Evolutionary conservation across 1,140 invertebrate genomes (phyloP).

Genomic region (Ylistrum balloti): DNA sequence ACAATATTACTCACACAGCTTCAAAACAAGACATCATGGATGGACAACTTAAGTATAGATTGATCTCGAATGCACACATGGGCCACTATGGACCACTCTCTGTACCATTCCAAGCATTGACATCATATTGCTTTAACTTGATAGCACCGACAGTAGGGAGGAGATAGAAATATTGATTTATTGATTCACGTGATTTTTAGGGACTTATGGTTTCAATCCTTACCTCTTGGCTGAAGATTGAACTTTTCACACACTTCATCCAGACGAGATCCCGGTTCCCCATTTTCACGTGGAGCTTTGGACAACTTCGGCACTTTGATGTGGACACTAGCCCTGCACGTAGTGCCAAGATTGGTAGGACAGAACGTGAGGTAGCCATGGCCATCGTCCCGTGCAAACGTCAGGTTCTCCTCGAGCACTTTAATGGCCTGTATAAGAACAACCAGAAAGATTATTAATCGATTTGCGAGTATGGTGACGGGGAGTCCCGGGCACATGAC

Average conservation of each 20-base stretch:
- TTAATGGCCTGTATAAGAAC: slow-evolving; percentile 83
- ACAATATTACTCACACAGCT: too few relatives aligned
- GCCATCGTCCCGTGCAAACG: slow-evolving; percentile 85
- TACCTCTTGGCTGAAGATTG: slow-evolving; percentile 76
- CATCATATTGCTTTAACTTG: too few relatives aligned
- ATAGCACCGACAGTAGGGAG: too few relatives aligned
- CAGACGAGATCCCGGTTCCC: background rate
- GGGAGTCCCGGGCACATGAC: background rate
- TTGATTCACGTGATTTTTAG: too few relatives aligned
- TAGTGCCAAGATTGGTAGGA: slow-evolving; percentile 98
- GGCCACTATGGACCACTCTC: too few relatives aligned
- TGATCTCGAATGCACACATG: too few relatives aligned
- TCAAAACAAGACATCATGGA: too few relatives aligned
- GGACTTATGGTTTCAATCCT: too few relatives aligned
- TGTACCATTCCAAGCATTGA: too few relatives aligned
- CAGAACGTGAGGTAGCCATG: slow-evolving; percentile 99
- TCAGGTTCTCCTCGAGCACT: slow-evolving; percentile 87
- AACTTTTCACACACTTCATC: slow-evolving; percentile 68
- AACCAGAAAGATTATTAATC: background rate
- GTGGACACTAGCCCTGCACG: slow-evolving; percentile 97
- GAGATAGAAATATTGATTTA: too few relatives aligned
- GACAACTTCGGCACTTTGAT: slow-evolving; percentile 97
- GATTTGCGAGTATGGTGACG: background rate
- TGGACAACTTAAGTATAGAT: too few relatives aligned
- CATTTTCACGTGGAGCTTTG: slow-evolving; percentile 82